phyloP scores from a whole-genome alignment of 2,797 vertebrate species.

The Podargus strigoides region DNA sequence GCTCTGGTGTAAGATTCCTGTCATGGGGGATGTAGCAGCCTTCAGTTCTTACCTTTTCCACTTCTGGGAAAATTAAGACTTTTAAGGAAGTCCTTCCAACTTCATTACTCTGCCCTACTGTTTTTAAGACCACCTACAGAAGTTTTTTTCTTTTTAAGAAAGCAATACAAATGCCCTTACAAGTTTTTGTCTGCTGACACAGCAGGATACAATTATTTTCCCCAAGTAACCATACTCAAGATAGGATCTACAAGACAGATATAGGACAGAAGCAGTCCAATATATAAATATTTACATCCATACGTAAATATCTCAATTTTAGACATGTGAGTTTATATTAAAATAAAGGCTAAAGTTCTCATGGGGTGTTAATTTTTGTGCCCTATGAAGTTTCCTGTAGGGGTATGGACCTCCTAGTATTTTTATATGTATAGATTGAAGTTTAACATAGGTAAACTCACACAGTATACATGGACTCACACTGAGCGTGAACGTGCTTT shows the following conservation, averaged over 20 bases:
- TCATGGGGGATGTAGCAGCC: not conserved
- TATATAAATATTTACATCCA: not conserved
- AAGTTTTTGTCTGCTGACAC: not conserved
- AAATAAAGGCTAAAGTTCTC: not conserved
- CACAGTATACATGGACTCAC: not conserved
- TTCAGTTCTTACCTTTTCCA: not conserved
- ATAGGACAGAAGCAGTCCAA: not conserved
- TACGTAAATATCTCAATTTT: not conserved
- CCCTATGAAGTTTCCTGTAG: not conserved
- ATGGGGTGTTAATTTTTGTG: not conserved
- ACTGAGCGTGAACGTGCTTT: fast-evolving
- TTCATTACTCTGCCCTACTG: not conserved
- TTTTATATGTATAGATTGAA: not conserved
- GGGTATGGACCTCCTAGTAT: not conserved
- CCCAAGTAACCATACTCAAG: not conserved
- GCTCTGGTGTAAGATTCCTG: not conserved
- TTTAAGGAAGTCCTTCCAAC: not conserved
- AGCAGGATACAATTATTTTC: not conserved
- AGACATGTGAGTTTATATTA: not conserved
- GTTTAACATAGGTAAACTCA: not conserved
- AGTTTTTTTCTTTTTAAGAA: not conserved
- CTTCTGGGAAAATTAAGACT: not conserved
- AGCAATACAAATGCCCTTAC: not conserved
- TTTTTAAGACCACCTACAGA: not conserved
- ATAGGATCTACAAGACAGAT: not conserved